Percentiles rank a stretch among this genome's conserved stretches.
Conservation (phyloP, 2,113 vertebrate genomes). For the Perca flavescens region DNA sequence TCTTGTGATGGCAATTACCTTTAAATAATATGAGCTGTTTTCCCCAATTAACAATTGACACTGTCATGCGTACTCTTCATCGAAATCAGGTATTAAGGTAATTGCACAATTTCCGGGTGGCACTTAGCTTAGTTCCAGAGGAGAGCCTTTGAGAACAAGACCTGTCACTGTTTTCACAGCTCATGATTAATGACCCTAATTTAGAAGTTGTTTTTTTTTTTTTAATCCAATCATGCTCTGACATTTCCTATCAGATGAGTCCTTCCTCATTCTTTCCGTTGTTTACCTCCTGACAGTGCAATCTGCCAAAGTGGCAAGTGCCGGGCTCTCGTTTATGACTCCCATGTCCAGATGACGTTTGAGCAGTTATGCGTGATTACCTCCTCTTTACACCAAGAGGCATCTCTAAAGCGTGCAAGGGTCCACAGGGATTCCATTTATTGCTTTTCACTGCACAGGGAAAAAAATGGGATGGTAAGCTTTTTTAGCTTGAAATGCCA, state of each 20-base stretch:
- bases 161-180: conserved; percentile 70
- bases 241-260: conserved; percentile 81
- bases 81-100: conserved; percentile 74
- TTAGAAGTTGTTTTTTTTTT: conserved; percentile 75
- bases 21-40: conserved; percentile 60
- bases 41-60: conserved; percentile 68
- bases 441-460: conserved; percentile 51
- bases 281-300: conserved; percentile 79
- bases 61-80: conserved; percentile 57
- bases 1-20: conserved; percentile 54
- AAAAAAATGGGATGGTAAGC: conserved; percentile 54
- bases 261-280: conserved; percentile 72
- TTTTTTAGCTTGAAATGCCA: conserved; percentile 52
- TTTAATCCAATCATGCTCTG: conserved; percentile 81
- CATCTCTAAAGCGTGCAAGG: conserved; percentile 44
- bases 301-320: conserved; percentile 64
- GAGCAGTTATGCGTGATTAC: conserved; percentile 72
- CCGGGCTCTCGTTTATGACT: conserved; percentile 61
- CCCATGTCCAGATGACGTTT: conserved; percentile 60
- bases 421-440: conserved; percentile 61
- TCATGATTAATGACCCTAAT: conserved; percentile 86
- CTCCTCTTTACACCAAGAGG: conserved; percentile 55
- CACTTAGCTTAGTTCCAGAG: conserved; percentile 69
- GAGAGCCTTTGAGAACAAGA: conserved; percentile 71
- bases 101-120: conserved; percentile 79